Base-by-base conservation (phyloP, 2,888 invertebrate genomes). In the Lepetodrilus schrolli region DNA sequence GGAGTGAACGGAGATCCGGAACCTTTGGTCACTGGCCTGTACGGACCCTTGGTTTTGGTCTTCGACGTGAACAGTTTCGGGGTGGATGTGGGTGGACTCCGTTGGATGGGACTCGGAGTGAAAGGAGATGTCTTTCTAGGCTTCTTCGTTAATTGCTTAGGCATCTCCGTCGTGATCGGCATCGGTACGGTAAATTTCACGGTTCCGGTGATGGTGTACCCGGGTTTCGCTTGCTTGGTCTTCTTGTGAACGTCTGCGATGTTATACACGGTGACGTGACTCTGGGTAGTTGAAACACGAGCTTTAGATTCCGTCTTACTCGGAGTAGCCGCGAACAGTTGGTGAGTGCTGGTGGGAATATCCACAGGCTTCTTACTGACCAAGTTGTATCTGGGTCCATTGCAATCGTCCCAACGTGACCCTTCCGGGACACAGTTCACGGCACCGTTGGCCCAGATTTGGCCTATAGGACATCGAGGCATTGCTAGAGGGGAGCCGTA, bases 351-450 rank as follows among this genome's bases (percentile, higher is more conserved):
- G n/a, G 26, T 70, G 17, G 13, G 1, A 17, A 21, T 17, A 8
- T 38, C 37, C 0, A n/a, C 48, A 20, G 20, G 10, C 13, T 65
- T 23, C 38, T 38, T 37, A 20, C 65, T 26, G 17, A 47, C 21
- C 8, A 66, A 34, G 2, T 17, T 7, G 3, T 47, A 49, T 21
- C 10, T 43, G 0, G 3, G 21, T 20, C 1, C 2, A 7, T 50
- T 10, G 49, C 82, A 82, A 49, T 82, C 82, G 51, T 82, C 76
- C 82, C 82, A 82, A 4, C 75, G 58, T 0, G 81, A 81, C 7
- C 49, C 47, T 17, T 68, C 69, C 0, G 81, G 81, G 0, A 82
- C 82, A 69, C 82, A 82, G 74, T 80, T 80, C 26, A 51, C 43
- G 10, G 77, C 81, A 17, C 20, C 13, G 50, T 76, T 75, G 8